phyloP scores from a whole-genome alignment of 2,113 vertebrate genomes.

The Oceanodroma tethys region DNA sequence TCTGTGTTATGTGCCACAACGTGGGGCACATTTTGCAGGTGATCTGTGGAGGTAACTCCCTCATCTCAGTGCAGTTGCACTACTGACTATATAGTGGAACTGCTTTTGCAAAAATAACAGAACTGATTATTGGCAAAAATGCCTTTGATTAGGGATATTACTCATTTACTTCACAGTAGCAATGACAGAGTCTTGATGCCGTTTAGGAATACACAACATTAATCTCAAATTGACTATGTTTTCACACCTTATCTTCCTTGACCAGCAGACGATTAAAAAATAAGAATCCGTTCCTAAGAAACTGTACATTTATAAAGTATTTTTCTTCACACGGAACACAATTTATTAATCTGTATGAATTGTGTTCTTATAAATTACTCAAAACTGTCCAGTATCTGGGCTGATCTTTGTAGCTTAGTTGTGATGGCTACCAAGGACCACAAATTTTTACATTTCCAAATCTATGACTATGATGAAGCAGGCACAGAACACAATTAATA shows the following conservation, averaged over 20 bases:
- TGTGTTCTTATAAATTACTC: not conserved
- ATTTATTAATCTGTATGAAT: slow-evolving; percentile 2
- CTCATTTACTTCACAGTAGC: not conserved
- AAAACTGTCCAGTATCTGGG: not conserved
- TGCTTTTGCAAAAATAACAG: not conserved
- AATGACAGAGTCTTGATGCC: not conserved
- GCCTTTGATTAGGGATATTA: not conserved
- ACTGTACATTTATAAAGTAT: not conserved
- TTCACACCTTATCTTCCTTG: slow-evolving; percentile 29
- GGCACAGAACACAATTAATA: not conserved
- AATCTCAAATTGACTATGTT: not conserved
- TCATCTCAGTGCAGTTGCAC: not conserved
- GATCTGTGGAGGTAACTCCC: not conserved
- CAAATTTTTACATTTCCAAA: slow-evolving; percentile 1
- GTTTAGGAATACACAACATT: not conserved
- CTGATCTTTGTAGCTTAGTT: not conserved
- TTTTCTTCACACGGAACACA: not conserved
- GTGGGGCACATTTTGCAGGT: not conserved
- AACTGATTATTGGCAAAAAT: not conserved
- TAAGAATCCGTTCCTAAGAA: not conserved
- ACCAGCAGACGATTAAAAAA: not conserved
- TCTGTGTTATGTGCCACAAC: not conserved
- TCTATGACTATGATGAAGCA: not conserved
- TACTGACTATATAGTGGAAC: not conserved
- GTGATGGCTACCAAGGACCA: not conserved